A percentile compares a stretch with the other conserved stretches of the same genome.
phyloP scores from a whole-genome alignment of 2,797 vertebrate species.

The Gambusia yucatana region DNA sequence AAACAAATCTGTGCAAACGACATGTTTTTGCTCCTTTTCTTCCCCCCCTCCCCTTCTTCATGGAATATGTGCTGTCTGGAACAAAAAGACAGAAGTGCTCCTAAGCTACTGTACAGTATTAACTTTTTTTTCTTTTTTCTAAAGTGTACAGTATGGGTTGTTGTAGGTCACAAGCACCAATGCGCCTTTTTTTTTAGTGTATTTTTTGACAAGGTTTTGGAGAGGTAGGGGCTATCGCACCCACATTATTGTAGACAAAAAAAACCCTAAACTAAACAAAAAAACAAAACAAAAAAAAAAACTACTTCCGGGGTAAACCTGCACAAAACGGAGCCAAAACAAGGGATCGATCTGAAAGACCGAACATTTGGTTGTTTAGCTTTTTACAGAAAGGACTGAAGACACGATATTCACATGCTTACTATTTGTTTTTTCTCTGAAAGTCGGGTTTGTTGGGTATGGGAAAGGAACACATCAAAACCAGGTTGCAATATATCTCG shows the following conservation, averaged over 20 bases:
- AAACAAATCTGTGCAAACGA: not conserved
- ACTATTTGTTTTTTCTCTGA: constrained; percentile 64
- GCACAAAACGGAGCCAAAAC: constrained; percentile 36
- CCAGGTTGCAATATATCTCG: constrained; percentile 86
- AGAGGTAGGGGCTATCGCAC: constrained; percentile 38
- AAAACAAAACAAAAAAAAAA: not conserved
- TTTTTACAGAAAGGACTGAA: constrained; percentile 71
- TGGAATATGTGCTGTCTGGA: constrained; percentile 72
- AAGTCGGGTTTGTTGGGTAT: constrained; percentile 62
- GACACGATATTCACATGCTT: constrained; percentile 70
- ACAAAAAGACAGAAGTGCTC: constrained; percentile 59
- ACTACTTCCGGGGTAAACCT: constrained; percentile 32
- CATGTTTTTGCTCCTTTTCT: not conserved
- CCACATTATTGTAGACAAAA: constrained; percentile 60
- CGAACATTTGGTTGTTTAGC: constrained; percentile 70
- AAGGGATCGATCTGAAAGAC: constrained; percentile 11
- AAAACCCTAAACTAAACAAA: not conserved
- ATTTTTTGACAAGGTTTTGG: constrained; percentile 69
- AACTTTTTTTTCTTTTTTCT: constrained; percentile 60
- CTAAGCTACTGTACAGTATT: constrained; percentile 80
- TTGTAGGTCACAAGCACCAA: constrained; percentile 79
- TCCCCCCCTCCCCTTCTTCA: constrained; percentile 53
- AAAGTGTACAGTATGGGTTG: constrained; percentile 75
- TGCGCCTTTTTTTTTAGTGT: constrained; percentile 77
- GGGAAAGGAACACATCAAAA: constrained; percentile 68